Evolutionary conservation across 2,797 vertebrate species (phyloP), one percentile per base, ranked within the genome.

Genomic region (Lepilemur septentrionalis): DNA sequence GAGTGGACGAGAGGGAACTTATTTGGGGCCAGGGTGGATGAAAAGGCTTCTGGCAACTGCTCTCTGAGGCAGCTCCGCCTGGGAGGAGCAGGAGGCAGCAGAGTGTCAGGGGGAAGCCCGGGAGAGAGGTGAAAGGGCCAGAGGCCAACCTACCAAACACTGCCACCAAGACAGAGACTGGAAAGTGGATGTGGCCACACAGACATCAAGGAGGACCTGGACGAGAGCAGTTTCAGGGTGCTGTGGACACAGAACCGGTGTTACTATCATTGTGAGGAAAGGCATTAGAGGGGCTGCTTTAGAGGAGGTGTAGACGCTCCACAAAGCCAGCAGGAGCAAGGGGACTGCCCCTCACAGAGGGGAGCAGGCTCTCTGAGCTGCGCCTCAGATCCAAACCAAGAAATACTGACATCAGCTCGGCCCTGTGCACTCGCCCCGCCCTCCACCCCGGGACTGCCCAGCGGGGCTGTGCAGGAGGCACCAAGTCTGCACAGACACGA

Each of bases 231-330:
- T 41, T 12, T 43, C n/a, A 15, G 57, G 55, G 4, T 23, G 1
- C 4, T 4, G 13, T 3, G 17, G 15, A 11, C 13, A 30, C 0
- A 5, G 28, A 84, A 9, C 4, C 1, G 4, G 55, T 10, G 5
- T 65, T n/a, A 25, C n/a, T 23, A 1, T 4, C 23, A 4, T 32
- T 18, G 2, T 76, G 22, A 57, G n/a, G 48, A 52, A 87, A 32
- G 20, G 23, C 14, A 30, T 28, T 25, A 41, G 11, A 46, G 46
- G 61, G 30, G 65, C 35, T 25, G n/a, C 61, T n/a, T 35, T 48
- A 17, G 61, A 59, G n/a, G 28, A 67, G 70, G 17, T 46, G 13
- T 7, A 89, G 28, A 63, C 0, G 5, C 61, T 67, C 61, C 15
- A 48, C 50, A 55, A 79, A 69, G 38, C 55, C 32, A n/a, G 14